Percentiles rank a stretch among this genome's conserved stretches.
These are phyloP conservation scores for Panthera tigris DNA, from an alignment of 2,113 vertebrate genomes.

Conservation along the genomic window DNA sequence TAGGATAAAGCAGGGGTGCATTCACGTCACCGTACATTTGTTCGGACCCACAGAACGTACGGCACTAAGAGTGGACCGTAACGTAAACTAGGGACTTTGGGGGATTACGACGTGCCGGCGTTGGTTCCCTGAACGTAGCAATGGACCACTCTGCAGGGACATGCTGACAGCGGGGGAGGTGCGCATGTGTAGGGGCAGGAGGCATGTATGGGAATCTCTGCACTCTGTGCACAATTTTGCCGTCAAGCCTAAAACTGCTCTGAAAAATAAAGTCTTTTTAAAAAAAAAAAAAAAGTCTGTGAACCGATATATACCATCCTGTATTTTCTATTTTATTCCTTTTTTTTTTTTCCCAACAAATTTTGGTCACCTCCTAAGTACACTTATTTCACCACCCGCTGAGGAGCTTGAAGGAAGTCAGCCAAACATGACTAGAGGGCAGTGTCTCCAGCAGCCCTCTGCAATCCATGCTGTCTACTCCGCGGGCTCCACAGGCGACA, in stretches of 20 bases:
- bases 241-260: not conserved
- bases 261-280: not conserved
- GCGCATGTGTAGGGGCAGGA: rapidly evolving
- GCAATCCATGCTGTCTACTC: too few species aligned
- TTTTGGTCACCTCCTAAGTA: not conserved
- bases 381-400: not conserved
- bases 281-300: not conserved
- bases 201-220: not conserved
- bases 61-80: not conserved
- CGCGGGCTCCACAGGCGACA: rapidly evolving
- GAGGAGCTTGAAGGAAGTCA: not conserved
- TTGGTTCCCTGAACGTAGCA: not conserved
- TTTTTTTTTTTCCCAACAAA: not conserved
- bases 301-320: not conserved
- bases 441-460: not conserved
- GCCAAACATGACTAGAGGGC: not conserved
- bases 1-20: rapidly evolving
- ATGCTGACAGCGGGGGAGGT: rapidly evolving
- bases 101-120: rapidly evolving
- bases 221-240: not conserved
- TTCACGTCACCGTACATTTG: rapidly evolving
- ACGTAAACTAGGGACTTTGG: rapidly evolving
- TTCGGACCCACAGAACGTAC: not conserved
- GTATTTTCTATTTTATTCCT: not conserved
- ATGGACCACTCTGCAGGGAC: not conserved